Evolutionary conservation across 1,140 invertebrate genomes (phyloP).

Genomic region (Ptiloglossa arizonensis): DNA sequence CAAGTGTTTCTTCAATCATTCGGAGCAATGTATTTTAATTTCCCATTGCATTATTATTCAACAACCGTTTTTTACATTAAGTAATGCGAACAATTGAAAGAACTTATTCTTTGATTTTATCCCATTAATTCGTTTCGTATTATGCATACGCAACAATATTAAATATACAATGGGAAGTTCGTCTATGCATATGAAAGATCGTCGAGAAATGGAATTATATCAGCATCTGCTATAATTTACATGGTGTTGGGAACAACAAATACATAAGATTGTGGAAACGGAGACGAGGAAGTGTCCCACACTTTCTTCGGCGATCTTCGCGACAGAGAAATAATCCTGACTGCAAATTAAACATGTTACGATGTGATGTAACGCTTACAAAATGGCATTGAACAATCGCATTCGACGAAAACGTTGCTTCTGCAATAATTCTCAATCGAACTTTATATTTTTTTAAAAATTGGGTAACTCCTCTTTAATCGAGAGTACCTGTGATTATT

Average conservation of each 20-base stretch:
- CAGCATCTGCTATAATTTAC: conserved; percentile 24
- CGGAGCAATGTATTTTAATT: no score
- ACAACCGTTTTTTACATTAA: no score
- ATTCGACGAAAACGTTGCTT: background rate
- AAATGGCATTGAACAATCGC: conserved; percentile 20
- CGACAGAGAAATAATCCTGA: background rate
- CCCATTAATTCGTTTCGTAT: no score
- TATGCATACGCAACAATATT: no score
- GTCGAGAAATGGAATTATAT: conserved; percentile 14
- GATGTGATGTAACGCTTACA: conserved; percentile 4
- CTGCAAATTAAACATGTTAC: background rate
- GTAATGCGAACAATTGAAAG: no score
- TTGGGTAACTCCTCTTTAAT: no score
- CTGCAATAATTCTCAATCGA: background rate
- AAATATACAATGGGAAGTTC: background rate
- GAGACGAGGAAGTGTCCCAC: conserved; percentile 30
- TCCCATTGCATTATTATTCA: background rate
- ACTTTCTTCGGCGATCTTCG: conserved; percentile 25
- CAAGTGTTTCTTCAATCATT: no score
- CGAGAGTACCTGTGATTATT: no score
- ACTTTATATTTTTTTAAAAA: no score
- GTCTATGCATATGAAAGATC: background rate
- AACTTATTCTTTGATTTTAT: no score
- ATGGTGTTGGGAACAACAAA: conserved; percentile 14
- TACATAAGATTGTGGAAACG: conserved; percentile 11